Conservation (phyloP, 2,888 invertebrate species). For the Linyphia triangularis region DNA sequence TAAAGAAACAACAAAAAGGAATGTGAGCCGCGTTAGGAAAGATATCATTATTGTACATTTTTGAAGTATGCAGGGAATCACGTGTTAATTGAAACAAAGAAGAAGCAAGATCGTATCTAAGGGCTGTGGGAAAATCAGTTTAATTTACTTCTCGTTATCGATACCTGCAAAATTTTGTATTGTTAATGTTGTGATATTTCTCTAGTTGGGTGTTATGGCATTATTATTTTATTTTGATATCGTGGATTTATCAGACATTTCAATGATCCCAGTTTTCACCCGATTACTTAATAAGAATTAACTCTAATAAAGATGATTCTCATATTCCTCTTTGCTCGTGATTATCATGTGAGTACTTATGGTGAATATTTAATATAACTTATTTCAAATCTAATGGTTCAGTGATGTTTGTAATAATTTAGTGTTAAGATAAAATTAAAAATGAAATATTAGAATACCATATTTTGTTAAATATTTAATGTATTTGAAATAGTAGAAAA, state of each 20-base stretch:
- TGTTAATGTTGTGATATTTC: not conserved
- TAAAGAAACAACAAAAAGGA: conserved; percentile 59
- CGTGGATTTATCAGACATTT: not conserved
- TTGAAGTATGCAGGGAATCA: conserved; percentile 34
- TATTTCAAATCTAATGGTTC: too few relatives aligned
- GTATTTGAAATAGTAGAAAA: too few relatives aligned
- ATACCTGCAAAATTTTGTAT: not conserved
- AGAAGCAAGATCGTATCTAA: not conserved
- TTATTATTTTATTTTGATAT: not conserved
- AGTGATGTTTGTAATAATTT: too few relatives aligned
- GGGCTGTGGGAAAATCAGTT: not conserved
- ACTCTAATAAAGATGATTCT: not conserved
- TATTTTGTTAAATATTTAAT: too few relatives aligned
- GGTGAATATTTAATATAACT: too few relatives aligned
- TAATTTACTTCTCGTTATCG: not conserved
- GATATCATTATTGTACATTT: conserved; percentile 43
- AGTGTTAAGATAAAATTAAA: too few relatives aligned
- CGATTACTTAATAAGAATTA: not conserved
- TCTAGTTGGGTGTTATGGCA: not conserved
- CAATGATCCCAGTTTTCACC: not conserved
- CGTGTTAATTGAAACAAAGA: conserved; percentile 35
- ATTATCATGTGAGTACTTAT: not conserved
- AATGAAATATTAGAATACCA: too few relatives aligned
- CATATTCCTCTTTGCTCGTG: not conserved
- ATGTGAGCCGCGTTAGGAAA: conserved; percentile 44